A percentile compares a stretch with the other conserved stretches of the same genome.
phyloP scores from a whole-genome alignment of 2,113 vertebrate species.

The Petrocephalus zakoni region DNA sequence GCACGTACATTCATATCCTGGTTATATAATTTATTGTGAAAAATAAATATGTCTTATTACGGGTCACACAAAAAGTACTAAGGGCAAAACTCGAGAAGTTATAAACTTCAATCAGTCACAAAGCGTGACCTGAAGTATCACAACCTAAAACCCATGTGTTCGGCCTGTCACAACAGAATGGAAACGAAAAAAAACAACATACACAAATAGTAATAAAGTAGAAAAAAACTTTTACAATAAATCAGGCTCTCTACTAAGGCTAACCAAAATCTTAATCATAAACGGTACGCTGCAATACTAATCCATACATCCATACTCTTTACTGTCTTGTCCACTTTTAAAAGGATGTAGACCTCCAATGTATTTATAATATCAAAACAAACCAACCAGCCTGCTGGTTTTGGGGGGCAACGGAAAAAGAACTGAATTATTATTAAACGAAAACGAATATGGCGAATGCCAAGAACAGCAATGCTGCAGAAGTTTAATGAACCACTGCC shows the following conservation, averaged over 20 bases:
- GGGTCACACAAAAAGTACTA: background rate
- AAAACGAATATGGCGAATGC: background rate
- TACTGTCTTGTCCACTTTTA: background rate
- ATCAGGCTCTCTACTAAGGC: background rate
- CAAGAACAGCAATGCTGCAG: conserved; percentile 1
- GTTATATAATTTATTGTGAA: background rate
- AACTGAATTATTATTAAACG: background rate
- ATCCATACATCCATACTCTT: background rate
- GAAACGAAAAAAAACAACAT: background rate
- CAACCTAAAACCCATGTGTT: background rate
- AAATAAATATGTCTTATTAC: background rate
- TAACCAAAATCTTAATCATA: background rate
- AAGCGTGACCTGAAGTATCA: background rate
- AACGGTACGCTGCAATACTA: background rate
- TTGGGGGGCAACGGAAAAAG: background rate
- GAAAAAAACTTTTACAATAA: background rate
- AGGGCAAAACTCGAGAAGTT: background rate
- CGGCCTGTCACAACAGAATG: background rate
- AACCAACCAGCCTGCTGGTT: conserved; percentile 58
- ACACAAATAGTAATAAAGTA: background rate
- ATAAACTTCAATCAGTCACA: background rate
- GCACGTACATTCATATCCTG: background rate
- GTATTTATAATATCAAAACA: background rate
- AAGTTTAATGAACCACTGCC: background rate
- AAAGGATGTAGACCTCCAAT: conserved; percentile 5